Evolutionary conservation across 2,888 invertebrate species (phyloP).

Genomic region (Macropis europaea): DNA sequence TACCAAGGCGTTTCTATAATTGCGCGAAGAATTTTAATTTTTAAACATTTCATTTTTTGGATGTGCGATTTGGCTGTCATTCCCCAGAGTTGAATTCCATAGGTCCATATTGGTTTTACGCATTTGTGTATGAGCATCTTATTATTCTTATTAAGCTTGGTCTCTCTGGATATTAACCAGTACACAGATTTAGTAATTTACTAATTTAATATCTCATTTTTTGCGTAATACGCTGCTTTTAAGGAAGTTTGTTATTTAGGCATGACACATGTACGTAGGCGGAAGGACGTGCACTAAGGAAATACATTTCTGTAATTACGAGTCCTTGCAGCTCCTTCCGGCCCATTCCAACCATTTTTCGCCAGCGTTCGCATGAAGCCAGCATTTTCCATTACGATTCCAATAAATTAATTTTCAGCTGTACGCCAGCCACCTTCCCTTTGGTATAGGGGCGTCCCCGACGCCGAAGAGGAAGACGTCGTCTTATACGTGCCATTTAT

Average conservation of each 20-base stretch:
- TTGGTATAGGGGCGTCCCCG: conserved; percentile 42
- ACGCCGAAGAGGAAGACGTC: conserved; percentile 38
- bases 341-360: conserved; percentile 57
- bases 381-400: conserved; percentile 70
- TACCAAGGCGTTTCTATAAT: no score
- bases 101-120: no score
- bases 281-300: conserved; percentile 18
- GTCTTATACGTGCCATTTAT: conserved; percentile 72
- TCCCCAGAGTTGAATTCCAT: no score
- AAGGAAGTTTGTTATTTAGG: not conserved
- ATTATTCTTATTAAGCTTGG: no score
- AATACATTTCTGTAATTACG: conserved; percentile 59
- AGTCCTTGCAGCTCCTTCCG: conserved; percentile 23
- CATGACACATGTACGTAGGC: not conserved
- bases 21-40: no score
- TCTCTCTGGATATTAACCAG: no score
- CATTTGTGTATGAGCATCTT: no score
- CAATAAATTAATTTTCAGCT: conserved; percentile 73
- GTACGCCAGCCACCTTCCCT: conserved; percentile 52
- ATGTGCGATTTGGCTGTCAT: no score
- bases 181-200: no score
- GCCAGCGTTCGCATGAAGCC: conserved; percentile 56
- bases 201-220: no score
- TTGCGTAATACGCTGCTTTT: no score
- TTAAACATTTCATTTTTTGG: no score